phyloP scores from a whole-genome alignment of 2,113 vertebrate genomes.

The Chlamydotis undulata region DNA sequence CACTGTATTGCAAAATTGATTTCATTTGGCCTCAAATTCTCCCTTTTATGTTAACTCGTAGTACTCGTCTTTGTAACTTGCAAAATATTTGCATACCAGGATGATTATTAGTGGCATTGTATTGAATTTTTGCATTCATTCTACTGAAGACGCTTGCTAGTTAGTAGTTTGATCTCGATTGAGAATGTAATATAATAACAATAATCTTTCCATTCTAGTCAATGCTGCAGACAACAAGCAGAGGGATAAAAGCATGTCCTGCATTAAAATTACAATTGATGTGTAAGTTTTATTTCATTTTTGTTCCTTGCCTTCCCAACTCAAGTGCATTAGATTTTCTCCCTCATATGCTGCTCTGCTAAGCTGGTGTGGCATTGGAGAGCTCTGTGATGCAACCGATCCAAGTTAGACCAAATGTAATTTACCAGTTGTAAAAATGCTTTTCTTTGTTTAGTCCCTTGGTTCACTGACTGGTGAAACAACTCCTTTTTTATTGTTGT shows the following conservation, averaged over 20 bases:
- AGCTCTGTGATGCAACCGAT: accelerated
- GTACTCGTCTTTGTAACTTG: neutral
- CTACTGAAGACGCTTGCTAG: neutral
- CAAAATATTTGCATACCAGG: neutral
- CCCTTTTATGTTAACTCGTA: neutral
- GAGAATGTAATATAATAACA: neutral
- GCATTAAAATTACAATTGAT: slow-evolving; percentile 92
- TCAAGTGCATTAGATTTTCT: neutral
- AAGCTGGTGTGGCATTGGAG: neutral
- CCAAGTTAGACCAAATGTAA: neutral
- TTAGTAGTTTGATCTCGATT: neutral
- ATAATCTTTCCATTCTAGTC: slow-evolving; percentile 74
- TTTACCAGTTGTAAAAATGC: neutral
- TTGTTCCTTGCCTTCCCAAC: neutral
- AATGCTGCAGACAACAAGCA: slow-evolving; percentile 99
- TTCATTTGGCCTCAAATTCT: neutral
- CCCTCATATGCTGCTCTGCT: neutral
- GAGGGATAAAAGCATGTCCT: slow-evolving; percentile 92
- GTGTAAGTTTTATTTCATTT: slow-evolving; percentile 82
- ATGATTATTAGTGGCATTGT: neutral
- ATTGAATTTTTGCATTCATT: neutral
- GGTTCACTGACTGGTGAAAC: neutral
- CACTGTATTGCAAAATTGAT: neutral
- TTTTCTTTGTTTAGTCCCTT: neutral
- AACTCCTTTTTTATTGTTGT: accelerated